Evolutionary conservation across 2,888 invertebrate species (phyloP).

Genomic region (Trachelus iudaicus): DNA sequence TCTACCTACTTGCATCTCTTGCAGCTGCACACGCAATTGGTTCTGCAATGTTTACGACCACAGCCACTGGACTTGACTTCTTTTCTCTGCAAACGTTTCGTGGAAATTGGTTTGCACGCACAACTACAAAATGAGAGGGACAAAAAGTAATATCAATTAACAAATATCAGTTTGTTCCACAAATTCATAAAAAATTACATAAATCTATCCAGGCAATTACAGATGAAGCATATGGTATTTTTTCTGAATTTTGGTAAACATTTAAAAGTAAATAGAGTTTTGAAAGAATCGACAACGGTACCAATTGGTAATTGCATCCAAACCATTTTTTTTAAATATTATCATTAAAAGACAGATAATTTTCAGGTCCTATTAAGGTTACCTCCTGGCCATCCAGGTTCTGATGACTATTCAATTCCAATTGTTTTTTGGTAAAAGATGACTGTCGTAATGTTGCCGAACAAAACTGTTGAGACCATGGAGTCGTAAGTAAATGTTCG

Average conservation of each 20-base stretch:
- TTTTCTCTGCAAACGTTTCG: slow-evolving; percentile 30
- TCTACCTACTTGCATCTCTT: slow-evolving; percentile 34
- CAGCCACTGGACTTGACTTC: not conserved
- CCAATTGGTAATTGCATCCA: slow-evolving; percentile 27
- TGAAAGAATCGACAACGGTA: slow-evolving; percentile 25
- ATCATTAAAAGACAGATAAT: slow-evolving; percentile 17
- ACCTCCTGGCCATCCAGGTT: not conserved
- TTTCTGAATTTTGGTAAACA: slow-evolving; percentile 30
- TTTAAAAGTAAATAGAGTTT: slow-evolving; percentile 25
- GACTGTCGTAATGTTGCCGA: not conserved
- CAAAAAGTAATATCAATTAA: not conserved
- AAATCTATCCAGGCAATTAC: slow-evolving; percentile 32
- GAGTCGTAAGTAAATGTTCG: not conserved
- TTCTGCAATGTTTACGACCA: not conserved
- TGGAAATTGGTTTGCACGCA: slow-evolving; percentile 27
- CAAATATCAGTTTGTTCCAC: not conserved
- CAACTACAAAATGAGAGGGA: slow-evolving; percentile 20
- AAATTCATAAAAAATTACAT: slow-evolving; percentile 26
- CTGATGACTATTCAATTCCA: slow-evolving; percentile 4
- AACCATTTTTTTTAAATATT: slow-evolving; percentile 25
- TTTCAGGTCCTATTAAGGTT: slow-evolving; percentile 18
- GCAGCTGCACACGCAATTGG: slow-evolving; percentile 29
- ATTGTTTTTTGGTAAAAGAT: not conserved
- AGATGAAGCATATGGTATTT: slow-evolving; percentile 24
- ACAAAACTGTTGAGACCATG: not conserved